Conservation (phyloP, 1,140 invertebrate species). For the Solenopsis invicta region DNA sequence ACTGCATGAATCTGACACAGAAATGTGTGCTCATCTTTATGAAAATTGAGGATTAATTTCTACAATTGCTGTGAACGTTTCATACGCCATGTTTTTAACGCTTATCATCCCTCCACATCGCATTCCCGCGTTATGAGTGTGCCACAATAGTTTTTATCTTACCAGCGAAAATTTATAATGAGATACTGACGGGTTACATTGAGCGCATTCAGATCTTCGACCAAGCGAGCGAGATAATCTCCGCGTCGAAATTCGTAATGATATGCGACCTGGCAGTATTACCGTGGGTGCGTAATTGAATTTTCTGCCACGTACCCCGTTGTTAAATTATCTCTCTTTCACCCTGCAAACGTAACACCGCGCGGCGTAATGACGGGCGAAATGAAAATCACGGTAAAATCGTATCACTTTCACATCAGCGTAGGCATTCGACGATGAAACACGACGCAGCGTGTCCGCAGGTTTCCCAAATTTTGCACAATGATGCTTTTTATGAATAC, state of each 20-base stretch:
- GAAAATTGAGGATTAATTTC: conserved; percentile 3
- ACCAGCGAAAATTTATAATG: conserved; percentile 15
- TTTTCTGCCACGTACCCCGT: conserved; percentile 40
- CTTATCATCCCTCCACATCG: conserved; percentile 2
- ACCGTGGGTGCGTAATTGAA: conserved; percentile 47
- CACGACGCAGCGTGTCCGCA: conserved; percentile 19
- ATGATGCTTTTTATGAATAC: conserved; percentile 41
- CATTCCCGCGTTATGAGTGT: neutral
- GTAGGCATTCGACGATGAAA: conserved; percentile 44
- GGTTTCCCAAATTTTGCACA: conserved; percentile 31
- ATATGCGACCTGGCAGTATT: conserved; percentile 49
- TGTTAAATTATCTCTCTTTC: conserved; percentile 59
- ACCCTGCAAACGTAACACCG: conserved; percentile 4
- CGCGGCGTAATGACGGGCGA: conserved; percentile 3
- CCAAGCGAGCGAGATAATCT: conserved; percentile 22
- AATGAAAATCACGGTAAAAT: conserved; percentile 58
- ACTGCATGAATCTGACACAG: neutral
- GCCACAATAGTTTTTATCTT: neutral
- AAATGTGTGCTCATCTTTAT: neutral
- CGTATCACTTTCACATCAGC: conserved; percentile 50
- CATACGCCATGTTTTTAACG: neutral
- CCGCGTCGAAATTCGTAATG: conserved; percentile 45
- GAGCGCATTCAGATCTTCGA: conserved; percentile 29
- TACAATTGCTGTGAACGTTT: conserved; percentile 3
- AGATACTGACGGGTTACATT: neutral